Conservation (phyloP, 1,140 invertebrate species). For the Drosophila paulistorum region DNA sequence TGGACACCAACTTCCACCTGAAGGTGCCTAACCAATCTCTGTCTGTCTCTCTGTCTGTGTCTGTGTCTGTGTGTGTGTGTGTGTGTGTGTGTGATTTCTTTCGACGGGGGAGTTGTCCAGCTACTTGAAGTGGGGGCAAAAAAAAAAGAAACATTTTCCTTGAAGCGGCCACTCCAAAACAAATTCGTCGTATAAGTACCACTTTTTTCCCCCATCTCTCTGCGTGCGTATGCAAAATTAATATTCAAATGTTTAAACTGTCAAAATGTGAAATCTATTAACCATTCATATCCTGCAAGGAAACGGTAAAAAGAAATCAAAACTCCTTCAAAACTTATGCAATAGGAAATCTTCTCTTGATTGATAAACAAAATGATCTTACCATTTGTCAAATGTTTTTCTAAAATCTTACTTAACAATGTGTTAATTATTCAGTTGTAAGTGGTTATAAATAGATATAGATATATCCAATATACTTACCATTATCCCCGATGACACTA, state of each 20-base stretch:
- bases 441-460: too few species aligned
- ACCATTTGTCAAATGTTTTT: too few species aligned
- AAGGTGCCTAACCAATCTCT: slow-evolving; percentile 10
- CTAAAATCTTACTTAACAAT: too few species aligned
- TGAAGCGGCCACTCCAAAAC: slow-evolving; percentile 35
- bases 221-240: slow-evolving; percentile 47
- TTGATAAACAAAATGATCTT: too few species aligned
- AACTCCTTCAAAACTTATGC: slow-evolving; percentile 26
- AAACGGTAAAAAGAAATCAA: neutral
- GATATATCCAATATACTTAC: too few species aligned
- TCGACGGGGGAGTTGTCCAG: slow-evolving; percentile 18
- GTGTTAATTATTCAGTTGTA: too few species aligned
- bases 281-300: slow-evolving; percentile 37
- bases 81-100: neutral
- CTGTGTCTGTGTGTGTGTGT: too few species aligned
- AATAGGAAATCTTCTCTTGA: slow-evolving; percentile 16
- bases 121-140: slow-evolving; percentile 15
- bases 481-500: too few species aligned
- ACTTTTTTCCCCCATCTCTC: neutral
- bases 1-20: slow-evolving; percentile 30
- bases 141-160: slow-evolving; percentile 40
- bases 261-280: slow-evolving; percentile 59
- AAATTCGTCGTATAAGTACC: slow-evolving; percentile 24
- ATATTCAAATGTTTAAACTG: slow-evolving; percentile 51
- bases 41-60: neutral